Conservation (phyloP, 2,797 vertebrate genomes). For the Babyrousa celebensis region DNA sequence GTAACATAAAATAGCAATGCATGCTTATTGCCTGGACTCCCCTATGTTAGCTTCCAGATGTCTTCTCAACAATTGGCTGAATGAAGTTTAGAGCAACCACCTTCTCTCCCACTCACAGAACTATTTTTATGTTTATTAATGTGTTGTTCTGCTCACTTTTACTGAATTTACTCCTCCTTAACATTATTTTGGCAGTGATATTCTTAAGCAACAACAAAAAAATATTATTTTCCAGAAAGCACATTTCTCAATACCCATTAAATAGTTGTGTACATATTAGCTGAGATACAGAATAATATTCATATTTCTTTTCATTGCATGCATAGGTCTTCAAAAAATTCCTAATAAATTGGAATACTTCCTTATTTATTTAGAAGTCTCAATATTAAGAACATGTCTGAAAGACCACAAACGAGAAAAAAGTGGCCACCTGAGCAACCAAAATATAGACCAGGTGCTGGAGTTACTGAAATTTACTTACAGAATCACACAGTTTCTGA, state of each 20-base stretch:
- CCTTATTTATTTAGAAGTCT: not conserved
- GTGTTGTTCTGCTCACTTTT: slow-evolving; percentile 73
- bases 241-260: slow-evolving; percentile 16
- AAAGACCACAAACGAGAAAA: not conserved
- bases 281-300: not conserved
- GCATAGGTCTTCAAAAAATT: not conserved
- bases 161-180: slow-evolving; percentile 70
- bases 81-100: slow-evolving; percentile 70
- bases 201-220: slow-evolving; percentile 41
- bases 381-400: not conserved
- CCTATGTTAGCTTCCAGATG: slow-evolving; percentile 72
- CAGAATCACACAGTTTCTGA: not conserved
- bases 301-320: not conserved
- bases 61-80: slow-evolving; percentile 75
- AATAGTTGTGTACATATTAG: not conserved
- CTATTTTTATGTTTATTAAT: slow-evolving; percentile 80
- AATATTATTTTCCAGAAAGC: not conserved
- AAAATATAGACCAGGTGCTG: not conserved
- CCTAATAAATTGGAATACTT: not conserved
- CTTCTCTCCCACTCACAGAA: slow-evolving; percentile 66
- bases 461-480: not conserved
- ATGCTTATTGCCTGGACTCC: not conserved
- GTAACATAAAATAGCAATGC: not conserved
- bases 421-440: not conserved
- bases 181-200: slow-evolving; percentile 62